A percentile compares a stretch with the other conserved stretches of the same genome.
Conservation (phyloP, 2,113 vertebrate species). For the Fregetta grallaria region DNA sequence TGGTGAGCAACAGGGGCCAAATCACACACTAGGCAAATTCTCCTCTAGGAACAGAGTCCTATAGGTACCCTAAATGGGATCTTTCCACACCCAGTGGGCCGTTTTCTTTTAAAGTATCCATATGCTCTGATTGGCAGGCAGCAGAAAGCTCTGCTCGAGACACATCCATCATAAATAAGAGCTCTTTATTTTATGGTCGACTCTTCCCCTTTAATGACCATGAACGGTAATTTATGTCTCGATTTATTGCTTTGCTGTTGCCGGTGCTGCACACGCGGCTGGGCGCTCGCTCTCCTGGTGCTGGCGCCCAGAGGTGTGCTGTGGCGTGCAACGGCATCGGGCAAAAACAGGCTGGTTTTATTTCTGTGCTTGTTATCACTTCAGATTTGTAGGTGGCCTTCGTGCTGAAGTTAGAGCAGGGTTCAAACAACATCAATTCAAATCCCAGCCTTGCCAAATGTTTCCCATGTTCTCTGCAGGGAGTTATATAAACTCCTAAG, state of each 20-base stretch:
- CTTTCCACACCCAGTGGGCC: background rate
- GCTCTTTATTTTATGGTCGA: background rate
- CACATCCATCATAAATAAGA: background rate
- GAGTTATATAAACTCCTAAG: background rate
- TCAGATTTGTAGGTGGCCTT: background rate
- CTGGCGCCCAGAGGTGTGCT: background rate
- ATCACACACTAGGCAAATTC: background rate
- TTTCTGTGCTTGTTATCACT: background rate
- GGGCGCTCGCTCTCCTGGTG: rapidly evolving
- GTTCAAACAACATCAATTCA: background rate
- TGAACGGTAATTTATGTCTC: background rate
- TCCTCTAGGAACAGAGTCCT: background rate
- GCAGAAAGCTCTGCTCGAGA: background rate
- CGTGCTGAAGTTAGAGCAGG: background rate
- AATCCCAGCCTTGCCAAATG: background rate
- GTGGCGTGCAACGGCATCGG: rapidly evolving
- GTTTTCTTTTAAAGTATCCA: background rate
- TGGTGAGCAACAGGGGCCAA: background rate
- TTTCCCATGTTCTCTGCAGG: background rate
- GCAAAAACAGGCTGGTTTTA: background rate
- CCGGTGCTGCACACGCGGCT: rapidly evolving
- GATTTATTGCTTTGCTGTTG: background rate
- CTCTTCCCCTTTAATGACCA: background rate
- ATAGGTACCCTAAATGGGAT: background rate
- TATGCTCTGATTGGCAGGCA: background rate